Evolutionary conservation across 2,797 vertebrate genomes (phyloP).

Genomic region (Sphaeramia orbicularis): DNA sequence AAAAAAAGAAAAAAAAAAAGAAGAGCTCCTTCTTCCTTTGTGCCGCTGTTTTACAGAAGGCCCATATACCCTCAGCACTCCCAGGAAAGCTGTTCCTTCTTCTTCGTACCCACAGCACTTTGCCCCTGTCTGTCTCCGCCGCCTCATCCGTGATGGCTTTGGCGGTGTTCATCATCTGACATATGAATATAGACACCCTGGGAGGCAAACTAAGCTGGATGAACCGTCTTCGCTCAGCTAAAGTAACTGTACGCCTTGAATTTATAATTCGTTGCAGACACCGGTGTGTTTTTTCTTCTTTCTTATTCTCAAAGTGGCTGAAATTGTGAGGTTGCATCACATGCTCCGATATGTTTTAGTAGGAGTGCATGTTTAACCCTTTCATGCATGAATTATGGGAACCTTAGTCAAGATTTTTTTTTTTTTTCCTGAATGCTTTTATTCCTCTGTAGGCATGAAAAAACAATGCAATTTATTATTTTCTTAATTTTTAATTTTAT

Average conservation of each 20-base stretch:
- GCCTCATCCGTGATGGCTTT: constrained; percentile 50
- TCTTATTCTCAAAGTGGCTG: not conserved
- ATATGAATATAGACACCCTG: constrained; percentile 50
- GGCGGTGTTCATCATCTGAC: constrained; percentile 55
- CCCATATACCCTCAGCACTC: constrained; percentile 50
- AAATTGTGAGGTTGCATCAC: constrained; percentile 15
- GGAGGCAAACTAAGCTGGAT: constrained; percentile 43
- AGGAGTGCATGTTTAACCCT: constrained; percentile 4
- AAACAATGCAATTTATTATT: no score
- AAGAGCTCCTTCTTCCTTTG: constrained; percentile 58
- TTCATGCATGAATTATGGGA: no score
- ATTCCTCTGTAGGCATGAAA: no score
- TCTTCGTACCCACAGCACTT: constrained; percentile 51
- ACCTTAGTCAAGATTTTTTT: no score
- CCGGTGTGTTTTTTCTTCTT: constrained; percentile 14
- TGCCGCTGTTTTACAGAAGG: constrained; percentile 69
- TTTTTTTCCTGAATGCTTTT: no score
- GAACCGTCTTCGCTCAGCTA: constrained; percentile 35
- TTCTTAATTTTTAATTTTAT: no score
- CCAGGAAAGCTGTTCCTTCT: constrained; percentile 62
- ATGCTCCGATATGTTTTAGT: not conserved
- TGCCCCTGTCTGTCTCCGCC: constrained; percentile 54
- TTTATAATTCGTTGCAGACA: constrained; percentile 41
- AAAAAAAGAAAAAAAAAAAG: constrained; percentile 19
- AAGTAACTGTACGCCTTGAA: constrained; percentile 51